Evolutionary conservation across 92 coral and sea anemone genomes (phyloP), one percentile per base, ranked within the genome.

Genomic region (Blastomussa wellsi): DNA sequence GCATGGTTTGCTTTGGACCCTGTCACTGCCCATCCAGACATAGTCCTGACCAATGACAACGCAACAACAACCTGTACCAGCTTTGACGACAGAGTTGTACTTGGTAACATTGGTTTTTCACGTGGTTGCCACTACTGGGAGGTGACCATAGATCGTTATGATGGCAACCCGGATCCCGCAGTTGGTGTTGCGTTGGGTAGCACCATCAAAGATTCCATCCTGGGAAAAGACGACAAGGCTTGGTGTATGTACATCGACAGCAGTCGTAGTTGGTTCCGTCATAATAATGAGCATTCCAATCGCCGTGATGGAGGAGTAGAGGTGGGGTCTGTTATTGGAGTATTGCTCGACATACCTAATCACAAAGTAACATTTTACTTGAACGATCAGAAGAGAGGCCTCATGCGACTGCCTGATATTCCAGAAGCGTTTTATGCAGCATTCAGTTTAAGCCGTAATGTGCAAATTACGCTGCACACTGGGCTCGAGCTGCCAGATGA

Each of bases 191-290:
- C 98, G 70, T 72, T 91, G 49, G 93, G 90, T 31, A 91, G 91
- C 85, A 96, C 98, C 49, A 89, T 94, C 83, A 96, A 92, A 89
- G 98, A 94, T 67, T 92, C 98, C 79, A 96, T 96, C 60, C 88
- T 96, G 74, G 98, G 98, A 37, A 96, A 96, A 65, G 98, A 96
- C 68, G 90, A 89, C 86, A 96, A 91, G 71, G 98, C 96, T 0
- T 96, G 98, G 98, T 96, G 96, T 48, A 96, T 96, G 98, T 96
- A 96, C 86, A 95, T 95, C 57, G 98, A 96, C 79, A 93, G 94
- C 79, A 96, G 98, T 87, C 98, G 98, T 29, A 96, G 98, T 69
- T 96, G 98, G 98, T 96, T 96, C 67, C 92, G 98, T 5, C 98
- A 96, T 55, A 92, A 96, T 84, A 94, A 94, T 77, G 98, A 95